These are phyloP conservation scores for Pardosa pseudoannulata DNA, from an alignment of 2,888 invertebrate genomes.

Conservation along the genomic window DNA sequence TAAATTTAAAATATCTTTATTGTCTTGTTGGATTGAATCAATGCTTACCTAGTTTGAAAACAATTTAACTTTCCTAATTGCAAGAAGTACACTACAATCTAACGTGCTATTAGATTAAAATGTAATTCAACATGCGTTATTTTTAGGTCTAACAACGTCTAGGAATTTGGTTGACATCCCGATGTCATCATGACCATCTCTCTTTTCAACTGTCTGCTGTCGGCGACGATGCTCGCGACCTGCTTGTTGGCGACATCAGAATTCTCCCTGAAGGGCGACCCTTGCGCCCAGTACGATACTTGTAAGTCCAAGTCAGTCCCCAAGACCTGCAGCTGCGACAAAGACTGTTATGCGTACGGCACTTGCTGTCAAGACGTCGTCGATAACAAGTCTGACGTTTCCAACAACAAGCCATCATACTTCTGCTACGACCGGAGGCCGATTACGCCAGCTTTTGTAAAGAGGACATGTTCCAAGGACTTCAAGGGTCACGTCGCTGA, in stretches of 20 bases:
- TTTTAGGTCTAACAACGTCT: too few relatives aligned
- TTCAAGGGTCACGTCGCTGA: background rate
- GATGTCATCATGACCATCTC: background rate
- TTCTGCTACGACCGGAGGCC: background rate
- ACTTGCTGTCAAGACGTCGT: constrained; percentile 27
- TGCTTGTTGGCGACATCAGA: constrained; percentile 14
- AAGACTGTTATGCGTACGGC: constrained; percentile 13
- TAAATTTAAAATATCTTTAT: too few relatives aligned
- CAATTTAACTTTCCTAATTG: too few relatives aligned
- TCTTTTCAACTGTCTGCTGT: background rate
- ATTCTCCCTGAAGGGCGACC: background rate
- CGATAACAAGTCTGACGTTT: background rate
- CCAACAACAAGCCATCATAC: background rate
- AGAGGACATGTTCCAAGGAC: constrained; percentile 8
- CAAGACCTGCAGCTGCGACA: constrained; percentile 42
- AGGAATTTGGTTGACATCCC: too few relatives aligned
- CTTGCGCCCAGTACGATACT: constrained; percentile 22
- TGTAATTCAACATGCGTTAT: too few relatives aligned
- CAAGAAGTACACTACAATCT: too few relatives aligned
- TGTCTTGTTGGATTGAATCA: too few relatives aligned
- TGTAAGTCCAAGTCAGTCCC: constrained; percentile 3
- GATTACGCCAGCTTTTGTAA: constrained; percentile 31
- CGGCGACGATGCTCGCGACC: background rate
- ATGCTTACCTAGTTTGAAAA: too few relatives aligned
- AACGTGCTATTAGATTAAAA: too few relatives aligned